These are phyloP conservation scores for Argynnis bischoffii DNA, from an alignment of 2,888 invertebrate species.

Conservation along the genomic window DNA sequence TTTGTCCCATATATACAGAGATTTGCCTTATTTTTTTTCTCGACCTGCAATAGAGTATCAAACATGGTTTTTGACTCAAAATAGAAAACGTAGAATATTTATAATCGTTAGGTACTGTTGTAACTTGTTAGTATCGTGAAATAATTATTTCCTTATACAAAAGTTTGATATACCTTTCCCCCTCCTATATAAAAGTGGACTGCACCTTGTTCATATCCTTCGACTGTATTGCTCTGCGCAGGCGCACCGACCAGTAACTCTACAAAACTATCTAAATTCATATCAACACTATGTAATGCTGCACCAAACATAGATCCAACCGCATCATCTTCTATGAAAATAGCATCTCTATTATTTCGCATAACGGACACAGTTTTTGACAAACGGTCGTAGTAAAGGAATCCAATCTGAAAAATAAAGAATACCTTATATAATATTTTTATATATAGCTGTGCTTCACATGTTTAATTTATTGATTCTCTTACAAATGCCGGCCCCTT, in stretches of 20 bases:
- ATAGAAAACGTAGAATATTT: no score
- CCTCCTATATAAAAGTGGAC: conserved; percentile 72
- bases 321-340: conserved; percentile 29
- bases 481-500: no score
- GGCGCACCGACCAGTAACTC: conserved; percentile 85
- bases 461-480: no score
- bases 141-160: no score
- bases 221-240: conserved; percentile 46
- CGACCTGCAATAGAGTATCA: conserved; percentile 2
- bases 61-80: neutral
- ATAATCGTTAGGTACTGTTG: no score
- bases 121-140: no score
- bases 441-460: no score
- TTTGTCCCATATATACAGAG: conserved; percentile 39
- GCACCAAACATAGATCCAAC: conserved; percentile 83
- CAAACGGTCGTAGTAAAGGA: conserved; percentile 37
- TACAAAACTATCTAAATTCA: conserved; percentile 77
- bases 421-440: neutral
- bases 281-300: conserved; percentile 66
- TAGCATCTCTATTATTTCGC: neutral
- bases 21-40: conserved; percentile 31
- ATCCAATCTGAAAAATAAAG: conserved; percentile 43
- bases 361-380: neutral
- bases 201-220: conserved; percentile 76
- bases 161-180: conserved; percentile 1